phyloP scores from a whole-genome alignment of 2,797 vertebrate genomes.

The Lophius americanus region DNA sequence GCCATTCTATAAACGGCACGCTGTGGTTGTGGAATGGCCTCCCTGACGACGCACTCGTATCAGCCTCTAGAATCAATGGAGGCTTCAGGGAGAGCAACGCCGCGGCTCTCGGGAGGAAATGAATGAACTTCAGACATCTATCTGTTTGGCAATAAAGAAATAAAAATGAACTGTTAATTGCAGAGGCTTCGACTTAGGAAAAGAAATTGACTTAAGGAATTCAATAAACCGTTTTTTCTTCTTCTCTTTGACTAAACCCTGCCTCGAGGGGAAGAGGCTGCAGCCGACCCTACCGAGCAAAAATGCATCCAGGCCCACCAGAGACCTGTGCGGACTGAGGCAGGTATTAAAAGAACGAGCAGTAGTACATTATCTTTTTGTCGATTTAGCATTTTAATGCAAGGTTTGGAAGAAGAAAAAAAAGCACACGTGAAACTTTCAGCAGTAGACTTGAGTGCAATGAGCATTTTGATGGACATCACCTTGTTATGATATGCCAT shows the following conservation, averaged over 20 bases:
- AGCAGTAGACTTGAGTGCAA: conserved; percentile 26
- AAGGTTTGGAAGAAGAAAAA: conserved; percentile 2
- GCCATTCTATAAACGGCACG: conserved; percentile 1
- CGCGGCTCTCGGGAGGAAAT: conserved; percentile 59
- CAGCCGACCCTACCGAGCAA: conserved; percentile 6
- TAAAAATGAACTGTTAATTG: conserved; percentile 67
- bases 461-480: conserved; percentile 48
- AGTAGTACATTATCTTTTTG: conserved; percentile 33
- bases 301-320: conserved; percentile 17
- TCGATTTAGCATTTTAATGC: conserved; percentile 43
- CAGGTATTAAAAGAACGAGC: conserved; percentile 36
- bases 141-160: conserved; percentile 53
- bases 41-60: conserved; percentile 51
- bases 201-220: conserved; percentile 40
- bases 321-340: conserved; percentile 43
- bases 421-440: conserved; percentile 30
- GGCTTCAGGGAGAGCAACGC: conserved; percentile 34
- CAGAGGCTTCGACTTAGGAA: conserved; percentile 11
- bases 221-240: conserved; percentile 23
- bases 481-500: conserved; percentile 32
- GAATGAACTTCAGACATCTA: conserved; percentile 50
- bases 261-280: background rate
- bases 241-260: background rate
- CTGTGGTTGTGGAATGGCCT: conserved; percentile 40
- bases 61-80: conserved; percentile 64